phyloP scores from a whole-genome alignment of 2,888 invertebrate species.

The Athalia circularis region DNA sequence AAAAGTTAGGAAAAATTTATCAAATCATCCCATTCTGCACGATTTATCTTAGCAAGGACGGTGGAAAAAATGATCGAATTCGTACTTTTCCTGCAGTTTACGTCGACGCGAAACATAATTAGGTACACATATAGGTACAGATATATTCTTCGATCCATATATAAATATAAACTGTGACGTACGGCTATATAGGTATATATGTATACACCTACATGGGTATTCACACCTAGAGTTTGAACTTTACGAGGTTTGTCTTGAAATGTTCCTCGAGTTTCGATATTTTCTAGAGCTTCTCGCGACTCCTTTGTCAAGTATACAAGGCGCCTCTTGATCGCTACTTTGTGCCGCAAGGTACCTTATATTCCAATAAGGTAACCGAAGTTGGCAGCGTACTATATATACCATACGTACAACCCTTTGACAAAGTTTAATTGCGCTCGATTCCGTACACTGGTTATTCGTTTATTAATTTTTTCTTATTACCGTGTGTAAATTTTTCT shows the following conservation, averaged over 20 bases:
- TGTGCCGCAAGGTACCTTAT: not conserved
- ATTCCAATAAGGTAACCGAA: not conserved
- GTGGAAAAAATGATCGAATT: too few species aligned
- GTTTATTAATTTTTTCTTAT: not conserved
- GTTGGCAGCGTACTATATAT: not conserved
- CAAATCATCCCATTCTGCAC: too few species aligned
- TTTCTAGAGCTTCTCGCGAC: constrained; percentile 57
- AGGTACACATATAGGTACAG: too few species aligned
- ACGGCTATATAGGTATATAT: too few species aligned
- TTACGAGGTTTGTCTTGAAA: constrained; percentile 13
- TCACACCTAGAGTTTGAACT: constrained; percentile 56
- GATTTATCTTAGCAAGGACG: too few species aligned
- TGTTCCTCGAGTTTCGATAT: constrained; percentile 53
- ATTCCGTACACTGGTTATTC: not conserved
- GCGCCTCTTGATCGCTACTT: constrained; percentile 29
- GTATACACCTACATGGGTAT: constrained; percentile 47
- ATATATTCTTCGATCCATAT: too few species aligned
- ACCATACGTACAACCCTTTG: constrained; percentile 8
- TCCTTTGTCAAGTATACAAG: constrained; percentile 50
- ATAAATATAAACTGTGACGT: too few species aligned
- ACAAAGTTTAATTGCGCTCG: constrained; percentile 35
- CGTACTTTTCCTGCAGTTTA: too few species aligned
- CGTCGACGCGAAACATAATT: too few species aligned
- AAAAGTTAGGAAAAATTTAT: too few species aligned
- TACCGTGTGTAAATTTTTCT: too few species aligned